Base-by-base conservation (phyloP, 1,140 invertebrate species). In the Zaprionus davidi region DNA sequence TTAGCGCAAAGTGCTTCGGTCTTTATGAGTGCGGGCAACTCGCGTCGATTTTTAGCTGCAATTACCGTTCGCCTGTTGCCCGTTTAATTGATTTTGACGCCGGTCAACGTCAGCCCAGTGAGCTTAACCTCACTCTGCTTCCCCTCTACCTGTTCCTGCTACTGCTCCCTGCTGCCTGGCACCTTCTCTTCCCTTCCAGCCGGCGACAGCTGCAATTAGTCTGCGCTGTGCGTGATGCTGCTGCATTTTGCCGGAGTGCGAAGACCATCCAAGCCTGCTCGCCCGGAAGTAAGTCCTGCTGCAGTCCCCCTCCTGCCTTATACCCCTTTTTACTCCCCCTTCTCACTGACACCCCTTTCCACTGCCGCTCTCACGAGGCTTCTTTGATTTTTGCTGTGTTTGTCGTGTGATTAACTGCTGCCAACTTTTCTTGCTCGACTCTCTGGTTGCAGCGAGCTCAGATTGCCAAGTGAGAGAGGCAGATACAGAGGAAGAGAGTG, bases 61-160 rank as follows among this genome's bases (percentile, higher is more conserved):
- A 81, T 90, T 90, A 90, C 78, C 62, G 78, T 84, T 82, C 78
- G 85, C 85, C 82, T 90, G 85, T 85, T 90, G 76, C 70, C 85
- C 72, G 75, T 90, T 85, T 90, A 88, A 88, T 88, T 88, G 85
- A 88, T 88, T 88, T 88, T 90, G 85, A 88, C 85, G 85, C 85
- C 85, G 79, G 81, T 90, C 49, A 26, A 36, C 2, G 31, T 34
- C 59, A 26, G 13, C 31, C 11, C 41, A 26, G 22, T 57, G 17
- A 22, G 15, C 31, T 17, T 11, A 34, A 9, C 15, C 13, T 2
- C 20, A 12, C 22, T 5, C 9, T 9, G 5, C 44, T 2, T 34
- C 5, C 24, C 41, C 55, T 53, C 24, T n/a, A 46, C 38, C 60
- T 44, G 28, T 51, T 53, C 0, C n/a, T 17, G 6, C 57, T 59